These are phyloP conservation scores for Melierax canorus DNA, from an alignment of 2,113 vertebrate genomes.

Conservation along the genomic window DNA sequence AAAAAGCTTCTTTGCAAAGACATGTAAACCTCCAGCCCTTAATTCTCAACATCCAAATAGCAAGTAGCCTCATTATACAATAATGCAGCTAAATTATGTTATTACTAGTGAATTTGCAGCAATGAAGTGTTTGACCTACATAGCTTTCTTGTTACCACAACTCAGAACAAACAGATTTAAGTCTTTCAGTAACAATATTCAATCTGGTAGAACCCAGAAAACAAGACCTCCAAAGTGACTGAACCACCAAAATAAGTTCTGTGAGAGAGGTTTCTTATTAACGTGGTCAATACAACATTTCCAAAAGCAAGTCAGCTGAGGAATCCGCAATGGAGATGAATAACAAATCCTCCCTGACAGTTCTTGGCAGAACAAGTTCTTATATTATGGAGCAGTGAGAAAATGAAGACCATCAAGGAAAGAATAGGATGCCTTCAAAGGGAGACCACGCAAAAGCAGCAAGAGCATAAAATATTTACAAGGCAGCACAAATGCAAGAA, in stretches of 20 bases:
- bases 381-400: not conserved
- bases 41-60: not conserved
- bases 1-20: not conserved
- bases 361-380: not conserved
- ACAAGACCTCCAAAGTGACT: not conserved
- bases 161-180: not conserved
- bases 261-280: not conserved
- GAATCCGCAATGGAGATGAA: not conserved
- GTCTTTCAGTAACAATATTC: not conserved
- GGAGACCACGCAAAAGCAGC: not conserved
- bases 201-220: not conserved
- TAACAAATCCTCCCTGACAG: conserved; percentile 5
- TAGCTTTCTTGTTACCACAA: not conserved
- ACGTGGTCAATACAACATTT: not conserved
- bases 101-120: not conserved
- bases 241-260: not conserved
- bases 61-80: not conserved
- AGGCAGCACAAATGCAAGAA: not conserved
- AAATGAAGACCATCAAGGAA: not conserved
- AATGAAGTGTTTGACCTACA: conserved; percentile 31
- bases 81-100: not conserved
- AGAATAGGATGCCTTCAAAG: not conserved
- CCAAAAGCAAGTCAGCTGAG: not conserved
- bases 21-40: not conserved
- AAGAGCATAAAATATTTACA: not conserved